phyloP scores from a whole-genome alignment of 2,797 vertebrate species.

The Uromys caudimaculatus region DNA sequence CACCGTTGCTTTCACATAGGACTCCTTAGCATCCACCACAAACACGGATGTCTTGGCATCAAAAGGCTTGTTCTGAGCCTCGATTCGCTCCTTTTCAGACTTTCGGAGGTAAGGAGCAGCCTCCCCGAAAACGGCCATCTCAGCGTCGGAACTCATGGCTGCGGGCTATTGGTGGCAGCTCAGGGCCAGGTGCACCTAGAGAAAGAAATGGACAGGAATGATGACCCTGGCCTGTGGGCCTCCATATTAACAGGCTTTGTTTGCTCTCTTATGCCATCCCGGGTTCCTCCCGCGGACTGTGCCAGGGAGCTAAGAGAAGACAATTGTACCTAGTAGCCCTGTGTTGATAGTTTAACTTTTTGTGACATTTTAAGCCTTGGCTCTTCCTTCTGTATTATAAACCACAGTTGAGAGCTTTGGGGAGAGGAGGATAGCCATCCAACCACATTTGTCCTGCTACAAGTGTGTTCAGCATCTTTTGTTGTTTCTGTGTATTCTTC shows the following conservation, averaged over 20 bases:
- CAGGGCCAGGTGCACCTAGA: constrained; percentile 55
- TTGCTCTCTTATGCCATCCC: background rate
- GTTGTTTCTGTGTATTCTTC: background rate
- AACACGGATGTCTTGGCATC: constrained; percentile 92
- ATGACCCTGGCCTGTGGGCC: background rate
- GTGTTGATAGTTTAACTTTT: background rate
- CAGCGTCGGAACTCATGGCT: constrained; percentile 87
- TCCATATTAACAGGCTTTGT: background rate
- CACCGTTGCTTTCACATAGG: constrained; percentile 91
- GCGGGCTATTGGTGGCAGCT: constrained; percentile 25
- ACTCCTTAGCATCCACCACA: constrained; percentile 89
- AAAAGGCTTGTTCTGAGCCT: constrained; percentile 91
- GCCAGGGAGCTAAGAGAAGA: background rate
- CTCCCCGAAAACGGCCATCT: constrained; percentile 91
- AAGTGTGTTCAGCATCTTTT: background rate
- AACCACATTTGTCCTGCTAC: background rate
- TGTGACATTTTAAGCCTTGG: background rate
- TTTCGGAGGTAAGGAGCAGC: constrained; percentile 92
- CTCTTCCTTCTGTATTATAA: background rate
- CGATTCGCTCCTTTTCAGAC: constrained; percentile 91
- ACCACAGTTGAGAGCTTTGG: background rate
- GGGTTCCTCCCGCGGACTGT: background rate
- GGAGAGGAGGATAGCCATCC: background rate
- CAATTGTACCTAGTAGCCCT: background rate
- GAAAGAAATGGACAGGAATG: background rate